These are phyloP conservation scores for Sinocyclocheilus grahami DNA, from an alignment of 2,113 vertebrate genomes.

Conservation along the genomic window DNA sequence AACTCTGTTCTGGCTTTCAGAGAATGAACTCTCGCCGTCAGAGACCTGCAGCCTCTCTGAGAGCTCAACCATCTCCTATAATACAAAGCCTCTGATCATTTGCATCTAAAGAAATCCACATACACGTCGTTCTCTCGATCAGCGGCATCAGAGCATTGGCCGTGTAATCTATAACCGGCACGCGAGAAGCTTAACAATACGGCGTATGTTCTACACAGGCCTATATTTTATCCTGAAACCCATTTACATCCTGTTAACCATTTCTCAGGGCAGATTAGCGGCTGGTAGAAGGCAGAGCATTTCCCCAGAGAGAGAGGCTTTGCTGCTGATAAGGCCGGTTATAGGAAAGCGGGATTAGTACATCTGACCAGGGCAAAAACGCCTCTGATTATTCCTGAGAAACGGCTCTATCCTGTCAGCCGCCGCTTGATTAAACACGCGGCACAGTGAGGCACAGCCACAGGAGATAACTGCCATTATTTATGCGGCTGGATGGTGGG, in stretches of 20 bases:
- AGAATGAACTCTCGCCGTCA: not conserved
- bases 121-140: constrained; percentile 80
- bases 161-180: constrained; percentile 76
- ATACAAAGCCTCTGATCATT: constrained; percentile 71
- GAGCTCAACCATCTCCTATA: constrained; percentile 57
- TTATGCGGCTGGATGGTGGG: constrained; percentile 77
- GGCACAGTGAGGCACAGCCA: constrained; percentile 68
- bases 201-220: constrained; percentile 76
- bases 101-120: constrained; percentile 80
- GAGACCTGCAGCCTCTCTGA: not conserved
- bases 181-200: constrained; percentile 78
- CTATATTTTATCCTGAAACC: constrained; percentile 77
- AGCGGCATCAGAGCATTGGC: constrained; percentile 71
- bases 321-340: constrained; percentile 80
- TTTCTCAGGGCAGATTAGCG: constrained; percentile 80
- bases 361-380: constrained; percentile 77
- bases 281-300: constrained; percentile 71
- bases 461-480: constrained; percentile 79
- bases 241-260: constrained; percentile 84
- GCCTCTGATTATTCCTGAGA: constrained; percentile 78
- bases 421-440: constrained; percentile 77
- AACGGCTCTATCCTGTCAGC: constrained; percentile 71
- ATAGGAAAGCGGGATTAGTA: constrained; percentile 80
- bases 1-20: not conserved
- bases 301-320: constrained; percentile 81